phyloP scores from a whole-genome alignment of 2,113 vertebrate genomes.

The Nothobranchius kuhntae region DNA sequence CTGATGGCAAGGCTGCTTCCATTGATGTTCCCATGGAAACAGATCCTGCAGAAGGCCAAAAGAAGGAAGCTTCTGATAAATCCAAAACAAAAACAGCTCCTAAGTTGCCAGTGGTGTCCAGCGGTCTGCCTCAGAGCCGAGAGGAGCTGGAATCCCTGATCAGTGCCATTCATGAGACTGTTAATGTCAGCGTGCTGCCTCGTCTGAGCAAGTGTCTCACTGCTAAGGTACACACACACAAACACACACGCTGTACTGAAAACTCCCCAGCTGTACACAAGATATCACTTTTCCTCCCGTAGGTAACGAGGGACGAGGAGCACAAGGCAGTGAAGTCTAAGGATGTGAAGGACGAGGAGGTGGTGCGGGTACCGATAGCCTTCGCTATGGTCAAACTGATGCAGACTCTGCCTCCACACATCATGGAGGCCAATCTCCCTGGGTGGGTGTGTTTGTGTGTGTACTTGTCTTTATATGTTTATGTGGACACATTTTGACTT shows the following conservation, averaged over 20 bases:
- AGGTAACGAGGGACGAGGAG: conserved; percentile 93
- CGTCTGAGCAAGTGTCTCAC: conserved; percentile 90
- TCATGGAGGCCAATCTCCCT: conserved; percentile 92
- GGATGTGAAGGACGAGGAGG: conserved; percentile 90
- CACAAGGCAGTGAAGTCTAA: conserved; percentile 92
- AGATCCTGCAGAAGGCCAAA: conserved; percentile 35
- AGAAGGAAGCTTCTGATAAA: background rate
- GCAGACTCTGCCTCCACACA: conserved; percentile 88
- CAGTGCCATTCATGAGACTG: conserved; percentile 83
- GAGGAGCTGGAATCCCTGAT: conserved; percentile 86
- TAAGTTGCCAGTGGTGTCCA: conserved; percentile 39
- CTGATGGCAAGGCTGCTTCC: background rate
- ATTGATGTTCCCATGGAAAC: conserved; percentile 67
- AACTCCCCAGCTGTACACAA: accelerated
- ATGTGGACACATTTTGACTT: no score
- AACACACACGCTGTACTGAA: background rate
- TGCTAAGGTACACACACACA: conserved; percentile 82
- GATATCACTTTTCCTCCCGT: background rate
- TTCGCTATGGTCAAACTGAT: conserved; percentile 96
- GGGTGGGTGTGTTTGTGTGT: conserved; percentile 62
- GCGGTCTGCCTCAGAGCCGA: conserved; percentile 84
- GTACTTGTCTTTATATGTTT: no score
- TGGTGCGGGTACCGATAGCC: conserved; percentile 89
- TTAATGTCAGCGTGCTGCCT: conserved; percentile 86
- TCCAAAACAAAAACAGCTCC: conserved; percentile 3